Conservation (phyloP, 2,888 invertebrate genomes). For the Eupithecia vulgata region DNA sequence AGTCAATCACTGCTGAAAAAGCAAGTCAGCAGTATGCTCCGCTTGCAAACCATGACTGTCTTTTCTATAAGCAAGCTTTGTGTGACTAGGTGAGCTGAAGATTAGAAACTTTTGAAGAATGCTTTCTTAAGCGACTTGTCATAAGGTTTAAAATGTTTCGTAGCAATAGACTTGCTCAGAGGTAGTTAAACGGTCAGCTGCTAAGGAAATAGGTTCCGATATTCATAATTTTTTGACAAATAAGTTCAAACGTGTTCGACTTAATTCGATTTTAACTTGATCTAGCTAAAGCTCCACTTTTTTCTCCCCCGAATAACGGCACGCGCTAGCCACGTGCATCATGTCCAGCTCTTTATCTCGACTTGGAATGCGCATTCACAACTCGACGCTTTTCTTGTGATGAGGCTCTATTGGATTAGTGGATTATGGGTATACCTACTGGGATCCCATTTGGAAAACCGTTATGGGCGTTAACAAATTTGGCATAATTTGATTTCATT, state of each 20-base stretch:
- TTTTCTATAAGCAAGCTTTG: not conserved
- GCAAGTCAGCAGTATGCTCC: not conserved
- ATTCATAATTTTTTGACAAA: too few relatives aligned
- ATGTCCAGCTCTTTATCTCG: conserved; percentile 70
- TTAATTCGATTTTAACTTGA: not conserved
- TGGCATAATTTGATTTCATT: not conserved
- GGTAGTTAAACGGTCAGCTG: not conserved
- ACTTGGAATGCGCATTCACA: conserved; percentile 77
- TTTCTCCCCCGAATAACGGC: conserved; percentile 44
- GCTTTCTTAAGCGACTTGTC: too few relatives aligned
- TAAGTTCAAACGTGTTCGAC: too few relatives aligned
- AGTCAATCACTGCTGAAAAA: not conserved
- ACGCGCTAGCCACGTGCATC: conserved; percentile 76
- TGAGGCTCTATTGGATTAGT: conserved; percentile 62
- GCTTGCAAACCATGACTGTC: not conserved
- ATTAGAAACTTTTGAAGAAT: not conserved
- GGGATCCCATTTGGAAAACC: conserved; percentile 27
- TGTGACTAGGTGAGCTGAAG: not conserved
- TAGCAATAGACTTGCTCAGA: not conserved
- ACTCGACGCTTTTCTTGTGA: conserved; percentile 63
- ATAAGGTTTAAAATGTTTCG: not conserved
- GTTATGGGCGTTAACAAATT: not conserved
- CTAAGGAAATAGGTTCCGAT: too few relatives aligned
- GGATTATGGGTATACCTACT: conserved; percentile 61
- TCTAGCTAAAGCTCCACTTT: not conserved